Percentiles rank a stretch among this genome's conserved stretches.
Conservation (phyloP, 2,797 vertebrate genomes). For the Falco peregrinus region DNA sequence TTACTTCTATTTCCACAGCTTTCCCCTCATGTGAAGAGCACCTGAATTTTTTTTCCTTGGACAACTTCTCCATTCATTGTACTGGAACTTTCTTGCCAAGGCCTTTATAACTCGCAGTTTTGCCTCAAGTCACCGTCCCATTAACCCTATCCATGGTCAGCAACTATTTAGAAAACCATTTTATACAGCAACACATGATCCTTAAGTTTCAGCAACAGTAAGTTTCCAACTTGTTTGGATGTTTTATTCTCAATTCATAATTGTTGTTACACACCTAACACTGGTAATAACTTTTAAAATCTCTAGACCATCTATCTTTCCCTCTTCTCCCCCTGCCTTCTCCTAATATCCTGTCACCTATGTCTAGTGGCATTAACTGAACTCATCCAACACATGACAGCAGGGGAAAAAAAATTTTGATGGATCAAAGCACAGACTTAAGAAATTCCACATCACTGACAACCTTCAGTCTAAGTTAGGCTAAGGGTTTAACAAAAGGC, state of each 20-base stretch:
- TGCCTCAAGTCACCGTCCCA: not conserved
- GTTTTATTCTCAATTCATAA: not conserved
- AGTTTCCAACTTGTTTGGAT: not conserved
- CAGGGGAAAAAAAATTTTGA: not conserved
- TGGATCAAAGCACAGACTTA: not conserved
- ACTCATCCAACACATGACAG: not conserved
- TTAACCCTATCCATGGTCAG: not conserved
- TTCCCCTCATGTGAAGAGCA: not conserved
- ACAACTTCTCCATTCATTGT: fast-evolving
- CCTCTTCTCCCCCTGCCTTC: not conserved
- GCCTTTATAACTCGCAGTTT: not conserved
- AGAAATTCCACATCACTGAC: not conserved
- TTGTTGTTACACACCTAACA: not conserved
- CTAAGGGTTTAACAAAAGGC: constrained; percentile 1
- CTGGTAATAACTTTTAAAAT: not conserved
- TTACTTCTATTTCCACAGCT: not conserved
- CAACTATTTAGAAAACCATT: not conserved
- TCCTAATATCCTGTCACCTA: not conserved
- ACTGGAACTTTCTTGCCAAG: not conserved
- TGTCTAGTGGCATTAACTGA: not conserved
- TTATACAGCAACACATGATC: not conserved
- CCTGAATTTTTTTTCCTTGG: not conserved
- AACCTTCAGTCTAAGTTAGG: not conserved
- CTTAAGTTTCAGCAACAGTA: not conserved
- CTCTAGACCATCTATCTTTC: not conserved